These are phyloP conservation scores for Zoanthus gigantus DNA, from an alignment of 92 coral and sea anemone species.

Conservation along the genomic window DNA sequence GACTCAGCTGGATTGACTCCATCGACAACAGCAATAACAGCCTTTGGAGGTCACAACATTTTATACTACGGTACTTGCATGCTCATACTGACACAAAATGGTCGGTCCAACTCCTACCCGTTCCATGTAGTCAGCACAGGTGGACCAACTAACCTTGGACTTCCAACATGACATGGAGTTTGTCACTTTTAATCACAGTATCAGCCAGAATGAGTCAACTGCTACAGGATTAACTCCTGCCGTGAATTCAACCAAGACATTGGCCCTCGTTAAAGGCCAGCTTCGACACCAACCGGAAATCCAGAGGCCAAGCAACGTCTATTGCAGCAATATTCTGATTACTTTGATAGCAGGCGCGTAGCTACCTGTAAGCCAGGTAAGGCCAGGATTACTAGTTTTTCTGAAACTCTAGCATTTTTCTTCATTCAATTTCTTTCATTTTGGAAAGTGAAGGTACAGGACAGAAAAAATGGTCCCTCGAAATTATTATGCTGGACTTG, in stretches of 20 bases:
- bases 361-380: no score
- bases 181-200: slow-evolving; percentile 66
- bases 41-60: slow-evolving; percentile 64
- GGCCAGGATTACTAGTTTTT: no score
- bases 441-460: no score
- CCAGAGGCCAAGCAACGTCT: slow-evolving; percentile 30
- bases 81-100: slow-evolving; percentile 57
- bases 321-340: slow-evolving; percentile 45
- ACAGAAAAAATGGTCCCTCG: no score
- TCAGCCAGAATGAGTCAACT: slow-evolving; percentile 37
- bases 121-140: slow-evolving; percentile 67
- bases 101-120: slow-evolving; percentile 56
- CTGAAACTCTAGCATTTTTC: no score
- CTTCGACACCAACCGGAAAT: slow-evolving; percentile 17
- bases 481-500: no score
- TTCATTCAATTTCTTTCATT: no score
- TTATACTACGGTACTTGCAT: slow-evolving; percentile 66
- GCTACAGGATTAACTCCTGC: slow-evolving; percentile 17
- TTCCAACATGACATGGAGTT: slow-evolving; percentile 70
- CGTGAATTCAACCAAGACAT: not conserved
- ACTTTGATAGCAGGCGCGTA: not conserved
- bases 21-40: slow-evolving; percentile 65
- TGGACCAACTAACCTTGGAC: slow-evolving; percentile 73
- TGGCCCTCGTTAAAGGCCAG: not conserved
- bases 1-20: not conserved